Conservation (phyloP, 2,797 vertebrate genomes). For the Syngnathus acus region DNA sequence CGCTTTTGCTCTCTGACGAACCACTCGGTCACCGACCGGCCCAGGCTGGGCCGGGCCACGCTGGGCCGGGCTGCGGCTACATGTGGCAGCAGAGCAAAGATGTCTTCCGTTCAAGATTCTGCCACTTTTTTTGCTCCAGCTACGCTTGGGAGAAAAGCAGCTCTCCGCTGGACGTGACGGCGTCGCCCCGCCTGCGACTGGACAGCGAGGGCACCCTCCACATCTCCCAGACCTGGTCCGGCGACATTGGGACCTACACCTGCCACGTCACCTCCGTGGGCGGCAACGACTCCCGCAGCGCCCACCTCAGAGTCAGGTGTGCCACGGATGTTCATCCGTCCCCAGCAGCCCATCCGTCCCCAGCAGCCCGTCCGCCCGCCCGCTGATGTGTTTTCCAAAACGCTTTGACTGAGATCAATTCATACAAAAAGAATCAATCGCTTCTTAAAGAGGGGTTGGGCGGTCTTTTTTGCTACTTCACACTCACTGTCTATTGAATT, state of each 20-base stretch:
- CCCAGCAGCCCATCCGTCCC: slow-evolving; percentile 3
- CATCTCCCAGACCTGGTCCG: slow-evolving; percentile 97
- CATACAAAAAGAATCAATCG: neutral
- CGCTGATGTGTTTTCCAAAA: neutral
- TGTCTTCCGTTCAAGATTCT: too few species aligned
- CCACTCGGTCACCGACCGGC: too few species aligned
- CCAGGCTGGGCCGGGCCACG: too few species aligned
- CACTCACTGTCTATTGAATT: too few species aligned
- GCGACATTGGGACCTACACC: slow-evolving; percentile 94
- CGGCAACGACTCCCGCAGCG: slow-evolving; percentile 88
- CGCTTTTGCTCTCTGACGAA: too few species aligned
- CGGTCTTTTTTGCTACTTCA: too few species aligned
- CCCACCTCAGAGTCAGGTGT: slow-evolving; percentile 90
- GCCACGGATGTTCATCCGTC: slow-evolving; percentile 28
- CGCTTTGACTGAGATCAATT: neutral
- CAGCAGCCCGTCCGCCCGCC: too few species aligned
- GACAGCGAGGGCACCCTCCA: slow-evolving; percentile 83
- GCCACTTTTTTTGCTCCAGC: slow-evolving; percentile 52
- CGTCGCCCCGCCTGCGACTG: slow-evolving; percentile 76
- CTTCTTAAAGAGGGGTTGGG: neutral
- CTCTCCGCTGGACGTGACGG: slow-evolving; percentile 63
- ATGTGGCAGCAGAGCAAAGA: too few species aligned
- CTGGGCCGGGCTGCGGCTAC: too few species aligned
- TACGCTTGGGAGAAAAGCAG: slow-evolving; percentile 91
- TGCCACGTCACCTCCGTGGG: slow-evolving; percentile 89